These are phyloP conservation scores for Orthonychiurus folsomi DNA, from an alignment of 2,888 invertebrate species.

Conservation along the genomic window DNA sequence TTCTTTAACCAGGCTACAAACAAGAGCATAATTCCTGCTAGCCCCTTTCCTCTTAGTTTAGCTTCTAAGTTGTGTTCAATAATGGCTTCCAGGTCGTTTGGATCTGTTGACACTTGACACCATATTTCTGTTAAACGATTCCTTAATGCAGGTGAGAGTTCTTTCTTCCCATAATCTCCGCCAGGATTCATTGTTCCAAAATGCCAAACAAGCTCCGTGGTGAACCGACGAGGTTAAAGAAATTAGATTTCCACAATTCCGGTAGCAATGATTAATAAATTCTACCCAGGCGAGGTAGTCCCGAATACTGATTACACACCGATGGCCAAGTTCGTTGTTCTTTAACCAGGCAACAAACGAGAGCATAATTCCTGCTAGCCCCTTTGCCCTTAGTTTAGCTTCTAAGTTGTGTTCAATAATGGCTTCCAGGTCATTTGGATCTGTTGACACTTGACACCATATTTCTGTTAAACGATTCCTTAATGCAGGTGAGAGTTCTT, in stretches of 20 bases:
- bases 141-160: slow-evolving; percentile 89
- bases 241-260: slow-evolving; percentile 28
- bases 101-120: slow-evolving; percentile 70
- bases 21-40: slow-evolving; percentile 50
- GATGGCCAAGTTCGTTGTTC: slow-evolving; percentile 38
- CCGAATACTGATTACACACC: slow-evolving; percentile 77
- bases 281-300: slow-evolving; percentile 87
- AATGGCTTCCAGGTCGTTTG: slow-evolving; percentile 67
- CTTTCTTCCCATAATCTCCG: slow-evolving; percentile 98
- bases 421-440: slow-evolving; percentile 61
- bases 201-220: slow-evolving; percentile 84
- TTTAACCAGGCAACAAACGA: slow-evolving; percentile 32
- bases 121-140: slow-evolving; percentile 99
- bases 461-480: slow-evolving; percentile 97
- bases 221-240: slow-evolving; percentile 58
- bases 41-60: slow-evolving; percentile 57
- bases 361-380: slow-evolving; percentile 53
- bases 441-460: slow-evolving; percentile 79
- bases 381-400: slow-evolving; percentile 55
- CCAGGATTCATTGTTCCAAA: slow-evolving; percentile 99
- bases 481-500: slow-evolving; percentile 93
- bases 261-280: slow-evolving; percentile 64
- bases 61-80: slow-evolving; percentile 65
- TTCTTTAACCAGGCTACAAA: slow-evolving; percentile 33
- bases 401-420: slow-evolving; percentile 74